Base-by-base conservation (phyloP, 2,888 invertebrate genomes). In the Campaea margaritaria region DNA sequence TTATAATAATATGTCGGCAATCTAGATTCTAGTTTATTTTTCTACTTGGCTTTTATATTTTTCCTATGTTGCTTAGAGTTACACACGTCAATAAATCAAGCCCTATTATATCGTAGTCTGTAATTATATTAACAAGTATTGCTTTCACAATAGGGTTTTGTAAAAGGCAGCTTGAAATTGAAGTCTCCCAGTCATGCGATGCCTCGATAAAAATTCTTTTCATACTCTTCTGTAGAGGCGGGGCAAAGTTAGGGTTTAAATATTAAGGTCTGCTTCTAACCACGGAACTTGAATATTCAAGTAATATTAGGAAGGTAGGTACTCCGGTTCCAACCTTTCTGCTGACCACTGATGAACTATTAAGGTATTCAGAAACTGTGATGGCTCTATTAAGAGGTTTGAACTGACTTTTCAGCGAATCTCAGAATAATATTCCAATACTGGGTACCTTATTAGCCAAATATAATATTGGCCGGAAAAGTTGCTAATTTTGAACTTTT, bases 71-170 rank as follows among this genome's bases (percentile, higher is more conserved):
- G 11, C 48, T 49, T 15, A 15, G 16, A 54, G 44, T 21, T 49
- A 41, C 38, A 45, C 49, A 46, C 54, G 45, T 46, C 21, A 46
- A 50, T 60, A 55, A 54, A 59, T 54, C 36, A 60, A 27, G 41
- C 28, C 49, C 48, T 39, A 49, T 50, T 50, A 53, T 27, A 16
- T 38, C 42, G 44, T 28, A 42, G 15, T n/a, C 38, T 43, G 55
- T 51, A 51, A 60, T 51, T 61, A 55, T 47, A 31, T 42, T 41
- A 49, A 45, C 48, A 51, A 46, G 55, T 46, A 43, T 55, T 31
- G 58, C 49, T 59, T 54, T 51, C n/a, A 48, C 38, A 38, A 43
- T 27, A 31, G 31, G 10, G 21, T 46, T 49, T 54, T 46, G 9
- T 36, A 45, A 46, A 50, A 28, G 14, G 36, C n/a, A 42, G 15